Conservation (phyloP, 2,888 invertebrate species). For the Pristionchus japonicus region DNA sequence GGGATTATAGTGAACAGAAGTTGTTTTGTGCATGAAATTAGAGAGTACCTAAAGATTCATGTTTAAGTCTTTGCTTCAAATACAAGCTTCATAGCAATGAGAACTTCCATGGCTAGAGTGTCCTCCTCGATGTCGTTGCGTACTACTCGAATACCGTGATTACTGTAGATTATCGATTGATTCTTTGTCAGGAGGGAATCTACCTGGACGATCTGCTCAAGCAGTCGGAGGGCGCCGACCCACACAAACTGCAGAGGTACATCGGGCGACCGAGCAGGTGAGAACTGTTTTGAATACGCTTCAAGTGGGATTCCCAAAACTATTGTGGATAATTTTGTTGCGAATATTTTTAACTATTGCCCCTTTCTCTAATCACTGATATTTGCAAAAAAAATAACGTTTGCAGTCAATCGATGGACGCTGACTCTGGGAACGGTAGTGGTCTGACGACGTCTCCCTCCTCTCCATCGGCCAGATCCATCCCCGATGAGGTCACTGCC, state of each 20-base stretch:
- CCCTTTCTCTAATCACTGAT: too few species aligned
- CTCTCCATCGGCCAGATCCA: conserved; percentile 55
- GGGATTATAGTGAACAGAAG: neutral
- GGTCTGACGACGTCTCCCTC: conserved; percentile 54
- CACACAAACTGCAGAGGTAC: conserved; percentile 68
- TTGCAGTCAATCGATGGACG: conserved; percentile 41
- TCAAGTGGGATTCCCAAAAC: neutral
- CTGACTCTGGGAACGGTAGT: conserved; percentile 63
- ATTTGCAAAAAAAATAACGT: too few species aligned
- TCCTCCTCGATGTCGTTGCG: neutral
- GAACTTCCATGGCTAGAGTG: too few species aligned
- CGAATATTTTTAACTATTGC: too few species aligned
- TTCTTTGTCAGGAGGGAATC: conserved; percentile 55
- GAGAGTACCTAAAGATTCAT: neutral
- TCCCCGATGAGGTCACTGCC: conserved; percentile 47
- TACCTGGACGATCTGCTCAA: conserved; percentile 67
- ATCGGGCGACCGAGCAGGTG: conserved; percentile 63
- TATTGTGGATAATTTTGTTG: too few species aligned
- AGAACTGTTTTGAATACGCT: too few species aligned
- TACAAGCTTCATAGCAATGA: neutral
- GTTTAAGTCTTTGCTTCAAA: neutral
- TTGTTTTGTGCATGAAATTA: neutral
- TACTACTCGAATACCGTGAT: neutral
- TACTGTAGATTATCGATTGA: neutral
- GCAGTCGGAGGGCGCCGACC: conserved; percentile 56